Evolutionary conservation across 2,888 invertebrate species (phyloP).

Genomic region (Mythimna pallens): DNA sequence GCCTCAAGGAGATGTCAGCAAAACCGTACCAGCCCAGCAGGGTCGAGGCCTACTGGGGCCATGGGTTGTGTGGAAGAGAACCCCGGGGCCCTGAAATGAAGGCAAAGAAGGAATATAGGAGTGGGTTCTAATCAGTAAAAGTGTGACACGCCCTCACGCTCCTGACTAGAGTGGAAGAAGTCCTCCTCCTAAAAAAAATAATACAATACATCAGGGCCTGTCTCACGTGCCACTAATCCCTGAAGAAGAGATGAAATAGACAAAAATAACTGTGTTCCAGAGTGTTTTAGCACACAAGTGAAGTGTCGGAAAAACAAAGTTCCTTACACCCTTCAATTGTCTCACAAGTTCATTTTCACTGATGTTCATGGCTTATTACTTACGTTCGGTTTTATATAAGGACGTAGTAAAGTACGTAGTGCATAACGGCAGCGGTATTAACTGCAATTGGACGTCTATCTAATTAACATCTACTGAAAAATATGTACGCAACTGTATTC

Average conservation of each 20-base stretch:
- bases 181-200: too few species aligned
- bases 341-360: slow-evolving; percentile 31
- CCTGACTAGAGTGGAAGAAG: too few species aligned
- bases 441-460: slow-evolving; percentile 29
- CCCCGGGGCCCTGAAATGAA: too few species aligned
- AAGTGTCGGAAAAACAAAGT: slow-evolving; percentile 59
- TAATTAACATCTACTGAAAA: neutral
- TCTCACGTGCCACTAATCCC: slow-evolving; percentile 2
- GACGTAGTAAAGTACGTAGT: neutral
- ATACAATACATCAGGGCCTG: too few species aligned
- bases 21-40: too few species aligned
- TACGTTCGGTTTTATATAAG: slow-evolving; percentile 53
- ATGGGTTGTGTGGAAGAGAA: too few species aligned
- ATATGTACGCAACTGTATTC: slow-evolving; percentile 57
- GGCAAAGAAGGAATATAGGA: too few species aligned
- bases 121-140: too few species aligned
- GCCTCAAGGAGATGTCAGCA: too few species aligned
- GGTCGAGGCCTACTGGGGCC: too few species aligned
- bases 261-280: slow-evolving; percentile 20
- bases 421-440: slow-evolving; percentile 30
- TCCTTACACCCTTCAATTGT: slow-evolving; percentile 57
- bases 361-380: slow-evolving; percentile 10
- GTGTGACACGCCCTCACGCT: too few species aligned
- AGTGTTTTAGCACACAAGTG: slow-evolving; percentile 25
- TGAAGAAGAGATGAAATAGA: slow-evolving; percentile 16